Evolutionary conservation across 2,888 invertebrate genomes (phyloP).

Genomic region (Drosophila phalerata): DNA sequence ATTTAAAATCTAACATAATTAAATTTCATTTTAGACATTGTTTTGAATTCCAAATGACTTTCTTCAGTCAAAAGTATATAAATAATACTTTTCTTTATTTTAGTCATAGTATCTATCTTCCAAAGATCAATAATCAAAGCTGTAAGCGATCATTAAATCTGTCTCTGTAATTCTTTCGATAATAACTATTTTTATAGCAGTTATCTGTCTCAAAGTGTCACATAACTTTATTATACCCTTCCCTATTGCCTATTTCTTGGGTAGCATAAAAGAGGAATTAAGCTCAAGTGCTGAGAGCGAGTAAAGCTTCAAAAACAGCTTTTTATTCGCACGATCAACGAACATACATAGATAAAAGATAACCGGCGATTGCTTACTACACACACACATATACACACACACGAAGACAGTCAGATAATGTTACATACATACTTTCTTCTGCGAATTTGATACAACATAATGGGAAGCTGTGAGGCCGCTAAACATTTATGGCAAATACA

Average conservation of each 20-base stretch:
- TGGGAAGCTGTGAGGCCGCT: conserved; percentile 52
- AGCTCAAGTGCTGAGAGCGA: conserved; percentile 3
- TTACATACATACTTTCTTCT: conserved; percentile 48
- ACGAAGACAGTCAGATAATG: neutral
- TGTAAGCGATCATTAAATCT: neutral
- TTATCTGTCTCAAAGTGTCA: conserved; percentile 9
- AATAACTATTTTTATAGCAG: neutral
- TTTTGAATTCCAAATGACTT: too few relatives aligned
- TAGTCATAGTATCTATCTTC: too few relatives aligned
- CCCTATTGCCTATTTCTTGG: conserved; percentile 15
- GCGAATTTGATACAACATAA: conserved; percentile 62
- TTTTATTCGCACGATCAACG: conserved; percentile 70
- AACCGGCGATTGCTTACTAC: conserved; percentile 23
- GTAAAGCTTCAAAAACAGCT: conserved; percentile 10
- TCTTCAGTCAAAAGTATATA: too few relatives aligned
- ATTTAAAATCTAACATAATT: too few relatives aligned
- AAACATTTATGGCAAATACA: conserved; percentile 72
- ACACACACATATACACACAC: conserved; percentile 31
- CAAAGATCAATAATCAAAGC: neutral
- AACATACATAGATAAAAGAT: conserved; percentile 41
- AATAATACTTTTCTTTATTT: too few relatives aligned
- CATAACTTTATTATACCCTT: conserved; percentile 28
- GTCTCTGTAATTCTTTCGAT: neutral
- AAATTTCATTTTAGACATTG: too few relatives aligned
- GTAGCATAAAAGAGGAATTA: conserved; percentile 15